phyloP scores from a whole-genome alignment of 2,797 vertebrate genomes.

The Chelonia mydas region DNA sequence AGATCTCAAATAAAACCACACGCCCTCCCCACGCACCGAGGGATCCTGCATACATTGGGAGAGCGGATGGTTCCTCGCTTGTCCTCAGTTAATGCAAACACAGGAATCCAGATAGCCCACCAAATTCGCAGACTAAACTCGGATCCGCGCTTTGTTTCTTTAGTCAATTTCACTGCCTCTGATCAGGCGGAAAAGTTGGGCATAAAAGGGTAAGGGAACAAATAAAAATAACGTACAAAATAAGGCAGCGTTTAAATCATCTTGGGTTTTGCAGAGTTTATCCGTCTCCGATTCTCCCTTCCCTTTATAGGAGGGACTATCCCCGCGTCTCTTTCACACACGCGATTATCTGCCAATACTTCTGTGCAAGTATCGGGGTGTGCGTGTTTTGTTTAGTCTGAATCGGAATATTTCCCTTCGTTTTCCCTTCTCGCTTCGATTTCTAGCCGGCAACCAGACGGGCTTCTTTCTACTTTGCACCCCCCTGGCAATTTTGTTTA shows the following conservation, averaged over 20 bases:
- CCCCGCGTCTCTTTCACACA: not conserved
- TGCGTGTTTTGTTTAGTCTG: not conserved
- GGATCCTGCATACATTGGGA: too few relatives aligned
- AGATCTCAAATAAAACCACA: not conserved
- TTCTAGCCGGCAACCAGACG: not conserved
- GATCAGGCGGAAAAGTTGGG: not conserved
- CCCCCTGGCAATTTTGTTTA: not conserved
- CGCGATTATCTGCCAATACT: not conserved
- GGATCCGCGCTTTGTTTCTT: not conserved
- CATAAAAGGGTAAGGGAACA: rapidly evolving
- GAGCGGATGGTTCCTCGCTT: too few relatives aligned
- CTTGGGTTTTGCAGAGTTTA: not conserved
- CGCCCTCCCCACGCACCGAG: too few relatives aligned
- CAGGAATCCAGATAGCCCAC: not conserved
- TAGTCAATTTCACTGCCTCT: not conserved
- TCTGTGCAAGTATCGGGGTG: not conserved
- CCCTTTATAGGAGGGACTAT: not conserved
- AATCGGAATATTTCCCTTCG: not conserved
- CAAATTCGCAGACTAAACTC: not conserved
- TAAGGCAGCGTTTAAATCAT: not conserved
- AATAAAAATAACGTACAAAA: not conserved
- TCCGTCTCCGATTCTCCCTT: too few relatives aligned
- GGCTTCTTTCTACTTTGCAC: not conserved
- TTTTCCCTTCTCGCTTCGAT: not conserved
- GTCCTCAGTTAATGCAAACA: not conserved